phyloP scores from a whole-genome alignment of 2,888 invertebrate species.

The Pandemis heparana region DNA sequence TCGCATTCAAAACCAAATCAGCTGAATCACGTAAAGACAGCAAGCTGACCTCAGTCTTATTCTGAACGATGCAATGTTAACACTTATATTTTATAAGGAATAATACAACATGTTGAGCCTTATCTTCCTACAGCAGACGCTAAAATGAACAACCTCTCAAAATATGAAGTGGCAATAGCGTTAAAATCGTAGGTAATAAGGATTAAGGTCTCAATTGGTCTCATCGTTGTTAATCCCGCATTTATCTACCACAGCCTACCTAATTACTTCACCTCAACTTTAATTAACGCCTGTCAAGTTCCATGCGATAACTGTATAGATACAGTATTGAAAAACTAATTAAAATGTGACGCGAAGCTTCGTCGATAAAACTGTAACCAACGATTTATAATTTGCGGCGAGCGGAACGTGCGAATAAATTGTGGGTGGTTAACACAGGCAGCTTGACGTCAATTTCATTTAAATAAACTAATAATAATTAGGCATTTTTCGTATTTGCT shows the following conservation, averaged over 20 bases:
- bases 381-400: constrained; percentile 8
- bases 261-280: constrained; percentile 3
- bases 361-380: constrained; percentile 5
- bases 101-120: background rate
- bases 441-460: no score
- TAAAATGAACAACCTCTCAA: background rate
- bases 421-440: background rate
- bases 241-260: constrained; percentile 8
- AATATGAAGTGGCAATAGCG: background rate
- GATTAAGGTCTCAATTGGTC: constrained; percentile 1
- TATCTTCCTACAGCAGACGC: constrained; percentile 1
- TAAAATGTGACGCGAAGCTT: constrained; percentile 9
- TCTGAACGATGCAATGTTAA: background rate
- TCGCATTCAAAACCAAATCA: constrained; percentile 20
- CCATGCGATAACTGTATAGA: background rate
- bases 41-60: constrained; percentile 10
- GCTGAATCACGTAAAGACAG: background rate
- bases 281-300: constrained; percentile 15
- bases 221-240: background rate
- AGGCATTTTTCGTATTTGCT: no score
- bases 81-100: background rate
- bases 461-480: no score
- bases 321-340: constrained; percentile 15
- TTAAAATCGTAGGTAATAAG: background rate
- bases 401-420: background rate